phyloP scores from a whole-genome alignment of 1,140 invertebrate species.

The Aphelenchoides besseyi region DNA sequence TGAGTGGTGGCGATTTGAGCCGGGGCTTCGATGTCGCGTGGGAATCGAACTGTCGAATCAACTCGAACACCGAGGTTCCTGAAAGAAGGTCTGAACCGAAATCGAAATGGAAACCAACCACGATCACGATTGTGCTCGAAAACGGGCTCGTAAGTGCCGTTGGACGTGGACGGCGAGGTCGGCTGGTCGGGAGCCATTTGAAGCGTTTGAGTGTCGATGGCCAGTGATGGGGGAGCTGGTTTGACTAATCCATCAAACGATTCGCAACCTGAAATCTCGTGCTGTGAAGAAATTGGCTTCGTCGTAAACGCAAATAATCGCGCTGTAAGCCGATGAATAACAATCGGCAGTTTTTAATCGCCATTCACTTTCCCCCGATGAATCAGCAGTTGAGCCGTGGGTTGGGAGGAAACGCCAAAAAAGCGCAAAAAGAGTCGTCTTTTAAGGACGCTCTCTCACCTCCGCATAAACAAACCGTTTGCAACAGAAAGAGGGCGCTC shows the following conservation, averaged over 20 bases:
- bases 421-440: too few species aligned
- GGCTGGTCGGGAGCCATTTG: not conserved
- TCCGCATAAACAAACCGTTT: too few species aligned
- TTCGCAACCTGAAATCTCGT: not conserved
- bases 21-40: too few species aligned
- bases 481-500: too few species aligned
- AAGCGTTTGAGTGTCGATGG: not conserved
- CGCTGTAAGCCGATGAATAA: not conserved
- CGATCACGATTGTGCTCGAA: not conserved
- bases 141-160: not conserved
- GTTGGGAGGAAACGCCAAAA: too few species aligned
- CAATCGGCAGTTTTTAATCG: not conserved
- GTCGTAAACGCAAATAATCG: too few species aligned
- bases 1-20: too few species aligned
- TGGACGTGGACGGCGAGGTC: not conserved
- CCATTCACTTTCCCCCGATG: not conserved
- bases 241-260: not conserved
- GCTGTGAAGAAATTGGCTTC: too few species aligned
- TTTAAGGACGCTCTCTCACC: too few species aligned
- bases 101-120: not conserved
- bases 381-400: too few species aligned
- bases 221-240: not conserved
- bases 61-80: not conserved
- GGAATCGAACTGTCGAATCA: not conserved
- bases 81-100: not conserved